A percentile compares a stretch with the other conserved stretches of the same genome.
Evolutionary conservation across 2,113 vertebrate species (phyloP).

Genomic region (Microtus oregoni): DNA sequence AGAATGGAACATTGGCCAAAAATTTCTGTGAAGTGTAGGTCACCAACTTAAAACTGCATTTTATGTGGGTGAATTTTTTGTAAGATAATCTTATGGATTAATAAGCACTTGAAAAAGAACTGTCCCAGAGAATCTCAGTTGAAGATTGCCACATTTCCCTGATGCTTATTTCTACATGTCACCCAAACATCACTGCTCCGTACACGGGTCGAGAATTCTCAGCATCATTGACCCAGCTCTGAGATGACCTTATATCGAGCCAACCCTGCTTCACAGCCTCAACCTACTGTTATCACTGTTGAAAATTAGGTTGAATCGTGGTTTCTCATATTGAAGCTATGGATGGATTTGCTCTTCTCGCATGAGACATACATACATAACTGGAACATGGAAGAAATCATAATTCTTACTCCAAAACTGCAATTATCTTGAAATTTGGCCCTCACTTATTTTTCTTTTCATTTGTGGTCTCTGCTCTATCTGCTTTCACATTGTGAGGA

Average conservation of each 20-base stretch:
- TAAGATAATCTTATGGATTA: neutral
- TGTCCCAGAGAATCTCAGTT: neutral
- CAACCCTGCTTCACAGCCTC: constrained; percentile 1
- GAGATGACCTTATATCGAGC: neutral
- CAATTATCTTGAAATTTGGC: constrained; percentile 56
- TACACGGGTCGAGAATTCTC: neutral
- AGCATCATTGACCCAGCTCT: accelerated
- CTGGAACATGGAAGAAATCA: constrained; percentile 48
- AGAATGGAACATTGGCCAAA: constrained; percentile 5
- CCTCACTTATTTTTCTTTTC: constrained; percentile 46
- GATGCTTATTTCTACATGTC: neutral
- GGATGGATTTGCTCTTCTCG: constrained; percentile 49
- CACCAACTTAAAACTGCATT: constrained; percentile 1
- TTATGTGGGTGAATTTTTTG: constrained; percentile 45
- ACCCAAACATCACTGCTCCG: neutral
- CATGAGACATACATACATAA: constrained; percentile 55
- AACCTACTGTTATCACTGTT: neutral
- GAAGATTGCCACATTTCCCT: neutral
- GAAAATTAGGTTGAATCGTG: constrained; percentile 13
- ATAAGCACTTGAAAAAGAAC: neutral
- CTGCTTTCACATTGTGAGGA: constrained; percentile 65
- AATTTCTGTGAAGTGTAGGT: neutral
- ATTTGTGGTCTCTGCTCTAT: constrained; percentile 53
- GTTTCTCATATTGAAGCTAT: constrained; percentile 43
- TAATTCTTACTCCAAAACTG: constrained; percentile 50